Base-by-base conservation (phyloP, 2,113 vertebrate species). In the Eretmochelys imbricata region DNA sequence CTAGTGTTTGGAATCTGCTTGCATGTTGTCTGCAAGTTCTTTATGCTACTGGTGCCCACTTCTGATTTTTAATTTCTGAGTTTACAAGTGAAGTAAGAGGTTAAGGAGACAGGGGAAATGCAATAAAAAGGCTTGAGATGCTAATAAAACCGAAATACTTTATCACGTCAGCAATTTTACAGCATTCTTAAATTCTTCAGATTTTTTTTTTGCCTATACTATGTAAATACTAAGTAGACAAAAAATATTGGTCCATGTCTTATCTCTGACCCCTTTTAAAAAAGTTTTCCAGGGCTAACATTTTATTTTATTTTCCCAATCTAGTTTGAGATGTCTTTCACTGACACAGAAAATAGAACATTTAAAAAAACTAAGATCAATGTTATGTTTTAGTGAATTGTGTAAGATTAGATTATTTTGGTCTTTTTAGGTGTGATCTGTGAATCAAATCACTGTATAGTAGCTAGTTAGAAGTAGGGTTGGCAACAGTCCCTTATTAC, bases 311-410 rank as follows among this genome's bases (percentile, higher is more conserved):
- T 94, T 90, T 27, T 91, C 31, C 35, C 35, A 69, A 9, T 69
- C 78, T 94, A 6, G 76, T 90, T 93, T 84, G 78, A 94, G 81
- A 90, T 80, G 25, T 69, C 95, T 89, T 85, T 7, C 83, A 94
- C 91, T 94, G 92, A 80, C 94, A 93, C 91, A 89, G 35, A 82
- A 95, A 93, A 90, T 75, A 2, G 76, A 83, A 69, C 84, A 89
- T 82, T 89, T 93, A 79, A 35, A 24, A 83, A 49, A 93, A 95
- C 85, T 51, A 8, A 89, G 81, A 53, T 29, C 75, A 84, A 93
- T 16, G 96, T 75, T 75, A 38, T 19, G 6, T 24, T 46, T 46
- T 46, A 76, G 42, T 76, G n/a, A 42, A 76, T 24, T 76, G 42
- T 76, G 6, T 76, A 12, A 42, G 38, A 17, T 91, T 92, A 11